Conservation (phyloP, 2,113 vertebrate species). For the Albula glossodonta region DNA sequence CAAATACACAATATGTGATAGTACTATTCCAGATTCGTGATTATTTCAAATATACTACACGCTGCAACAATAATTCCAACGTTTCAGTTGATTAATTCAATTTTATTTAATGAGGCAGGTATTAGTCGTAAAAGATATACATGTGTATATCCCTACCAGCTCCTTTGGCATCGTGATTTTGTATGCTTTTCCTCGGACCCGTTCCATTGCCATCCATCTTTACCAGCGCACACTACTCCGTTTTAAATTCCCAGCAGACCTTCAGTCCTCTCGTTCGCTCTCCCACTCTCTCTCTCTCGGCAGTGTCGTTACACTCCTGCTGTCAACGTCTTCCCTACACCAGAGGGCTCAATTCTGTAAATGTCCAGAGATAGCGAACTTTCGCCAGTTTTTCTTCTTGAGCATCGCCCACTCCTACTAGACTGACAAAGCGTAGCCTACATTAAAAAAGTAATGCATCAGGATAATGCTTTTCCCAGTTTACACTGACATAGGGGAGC, state of each 20-base stretch:
- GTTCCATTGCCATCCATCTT: slow-evolving; percentile 66
- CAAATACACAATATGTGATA: background rate
- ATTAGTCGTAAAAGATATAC: background rate
- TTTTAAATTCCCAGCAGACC: background rate
- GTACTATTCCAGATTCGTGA: background rate
- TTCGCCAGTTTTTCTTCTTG: slow-evolving; percentile 21
- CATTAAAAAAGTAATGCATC: background rate
- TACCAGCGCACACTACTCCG: background rate
- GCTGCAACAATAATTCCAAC: too few species aligned
- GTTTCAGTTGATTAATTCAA: too few species aligned
- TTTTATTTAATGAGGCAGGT: too few species aligned
- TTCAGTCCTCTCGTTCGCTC: background rate
- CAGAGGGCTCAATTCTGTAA: background rate
- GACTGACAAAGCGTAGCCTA: background rate
- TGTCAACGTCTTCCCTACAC: background rate
- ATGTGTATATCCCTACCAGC: slow-evolving; percentile 59
- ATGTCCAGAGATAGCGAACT: slow-evolving; percentile 18
- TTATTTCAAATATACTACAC: background rate
- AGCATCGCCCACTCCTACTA: slow-evolving; percentile 37
- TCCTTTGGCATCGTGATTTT: slow-evolving; percentile 43
- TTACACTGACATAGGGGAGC: background rate
- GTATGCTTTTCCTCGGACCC: slow-evolving; percentile 57
- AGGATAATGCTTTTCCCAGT: background rate
- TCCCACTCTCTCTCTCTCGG: background rate
- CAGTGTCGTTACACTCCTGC: background rate